Evolutionary conservation across 2,888 invertebrate species (phyloP).

Genomic region (Drosophila trichaetosa): DNA sequence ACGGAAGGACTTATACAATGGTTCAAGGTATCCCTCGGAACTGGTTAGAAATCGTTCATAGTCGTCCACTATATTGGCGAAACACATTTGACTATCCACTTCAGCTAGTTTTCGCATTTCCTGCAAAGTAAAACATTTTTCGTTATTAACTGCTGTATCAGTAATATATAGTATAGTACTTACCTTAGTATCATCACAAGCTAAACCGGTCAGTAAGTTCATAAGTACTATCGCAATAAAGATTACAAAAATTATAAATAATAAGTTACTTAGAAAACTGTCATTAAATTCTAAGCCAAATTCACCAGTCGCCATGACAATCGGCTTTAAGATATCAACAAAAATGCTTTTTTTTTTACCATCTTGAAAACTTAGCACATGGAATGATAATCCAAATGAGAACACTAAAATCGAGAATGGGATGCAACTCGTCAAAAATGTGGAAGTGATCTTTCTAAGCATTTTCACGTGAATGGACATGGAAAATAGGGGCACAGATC

Average conservation of each 20-base stretch:
- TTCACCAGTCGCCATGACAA: constrained; percentile 42
- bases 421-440: constrained; percentile 21
- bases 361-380: constrained; percentile 13
- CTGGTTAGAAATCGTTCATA: constrained; percentile 10
- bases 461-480: constrained; percentile 35
- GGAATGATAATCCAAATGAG: constrained; percentile 26
- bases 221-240: constrained; percentile 34
- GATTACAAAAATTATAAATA: constrained; percentile 27
- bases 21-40: not conserved
- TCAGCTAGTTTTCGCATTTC: constrained; percentile 26
- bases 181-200: constrained; percentile 44
- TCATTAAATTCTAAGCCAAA: not conserved
- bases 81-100: constrained; percentile 14
- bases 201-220: constrained; percentile 36
- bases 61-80: constrained; percentile 8
- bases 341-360: not conserved
- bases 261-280: not conserved
- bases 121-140: constrained; percentile 15
- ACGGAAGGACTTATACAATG: not conserved
- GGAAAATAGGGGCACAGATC: constrained; percentile 20
- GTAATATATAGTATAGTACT: not conserved
- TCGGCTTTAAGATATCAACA: constrained; percentile 15
- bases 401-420: constrained; percentile 14
- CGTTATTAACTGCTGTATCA: not conserved
- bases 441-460: constrained; percentile 16